These are phyloP conservation scores for Halcyon badia DNA, from an alignment of 2,797 vertebrate genomes.

Conservation along the genomic window DNA sequence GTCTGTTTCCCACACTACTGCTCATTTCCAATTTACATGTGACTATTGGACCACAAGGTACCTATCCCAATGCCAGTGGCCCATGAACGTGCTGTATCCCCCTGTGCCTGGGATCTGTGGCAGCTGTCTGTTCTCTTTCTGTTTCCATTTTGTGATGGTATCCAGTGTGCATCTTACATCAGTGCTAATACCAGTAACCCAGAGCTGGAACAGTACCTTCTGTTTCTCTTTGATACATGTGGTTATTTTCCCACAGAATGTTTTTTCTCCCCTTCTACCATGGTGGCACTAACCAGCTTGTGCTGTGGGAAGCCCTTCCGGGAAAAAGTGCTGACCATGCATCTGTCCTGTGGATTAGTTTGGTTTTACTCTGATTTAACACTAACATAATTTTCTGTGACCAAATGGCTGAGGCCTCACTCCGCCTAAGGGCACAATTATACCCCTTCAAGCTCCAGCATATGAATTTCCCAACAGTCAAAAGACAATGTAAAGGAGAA, in stretches of 20 bases:
- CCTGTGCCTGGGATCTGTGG: fast-evolving
- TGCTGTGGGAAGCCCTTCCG: not conserved
- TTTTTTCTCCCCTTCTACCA: not conserved
- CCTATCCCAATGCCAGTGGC: fast-evolving
- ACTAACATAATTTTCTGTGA: conserved; percentile 44
- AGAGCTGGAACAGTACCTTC: not conserved
- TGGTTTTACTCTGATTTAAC: conserved; percentile 22
- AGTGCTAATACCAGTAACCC: not conserved
- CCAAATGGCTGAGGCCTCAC: not conserved
- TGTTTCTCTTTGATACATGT: not conserved
- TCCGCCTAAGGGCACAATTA: not conserved
- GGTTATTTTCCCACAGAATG: not conserved
- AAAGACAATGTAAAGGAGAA: conserved; percentile 50
- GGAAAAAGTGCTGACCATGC: not conserved
- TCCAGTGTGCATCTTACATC: not conserved
- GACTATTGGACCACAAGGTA: not conserved
- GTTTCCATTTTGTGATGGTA: not conserved
- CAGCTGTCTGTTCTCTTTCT: not conserved
- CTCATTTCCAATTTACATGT: not conserved
- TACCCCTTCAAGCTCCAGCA: conserved; percentile 26
- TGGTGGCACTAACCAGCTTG: not conserved
- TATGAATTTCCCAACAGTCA: conserved; percentile 54
- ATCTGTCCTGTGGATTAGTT: not conserved
- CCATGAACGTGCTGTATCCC: fast-evolving
- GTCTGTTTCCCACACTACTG: not conserved